Evolutionary conservation across 2,113 vertebrate species (phyloP).

Genomic region (Dinomys branickii): DNA sequence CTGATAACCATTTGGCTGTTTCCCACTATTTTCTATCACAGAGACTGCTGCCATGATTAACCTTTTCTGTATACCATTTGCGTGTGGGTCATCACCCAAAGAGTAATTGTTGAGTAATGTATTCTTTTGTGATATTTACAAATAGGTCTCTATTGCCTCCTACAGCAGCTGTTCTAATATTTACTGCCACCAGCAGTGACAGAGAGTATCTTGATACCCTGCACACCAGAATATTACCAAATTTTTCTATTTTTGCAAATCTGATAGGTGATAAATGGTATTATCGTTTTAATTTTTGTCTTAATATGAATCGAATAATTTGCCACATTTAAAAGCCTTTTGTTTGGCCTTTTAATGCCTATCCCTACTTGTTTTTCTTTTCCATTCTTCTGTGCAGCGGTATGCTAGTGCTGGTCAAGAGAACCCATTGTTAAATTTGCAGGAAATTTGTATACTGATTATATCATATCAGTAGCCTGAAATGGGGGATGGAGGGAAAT

Average conservation of each 20-base stretch:
- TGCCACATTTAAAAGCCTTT: neutral
- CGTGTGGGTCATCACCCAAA: neutral
- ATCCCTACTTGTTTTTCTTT: neutral
- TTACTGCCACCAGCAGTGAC: neutral
- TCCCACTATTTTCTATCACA: neutral
- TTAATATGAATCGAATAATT: neutral
- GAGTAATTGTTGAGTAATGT: neutral
- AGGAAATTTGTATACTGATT: neutral
- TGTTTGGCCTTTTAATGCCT: neutral
- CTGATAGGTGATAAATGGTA: neutral
- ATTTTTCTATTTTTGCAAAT: neutral
- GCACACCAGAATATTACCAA: neutral
- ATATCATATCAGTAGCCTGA: neutral
- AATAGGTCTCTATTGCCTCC: neutral
- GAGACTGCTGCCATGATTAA: neutral
- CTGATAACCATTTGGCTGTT: neutral
- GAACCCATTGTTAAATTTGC: neutral
- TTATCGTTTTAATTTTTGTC: slow-evolving; percentile 11
- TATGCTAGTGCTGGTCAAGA: neutral
- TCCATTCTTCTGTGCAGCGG: neutral
- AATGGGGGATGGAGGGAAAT: neutral
- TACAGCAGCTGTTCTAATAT: neutral
- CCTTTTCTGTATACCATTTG: neutral
- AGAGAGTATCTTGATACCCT: neutral
- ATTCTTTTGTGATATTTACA: neutral